Evolutionary conservation across 2,888 invertebrate species (phyloP), one percentile per base, ranked within the genome.

Genomic region (Eristalinus sepulchralis): DNA sequence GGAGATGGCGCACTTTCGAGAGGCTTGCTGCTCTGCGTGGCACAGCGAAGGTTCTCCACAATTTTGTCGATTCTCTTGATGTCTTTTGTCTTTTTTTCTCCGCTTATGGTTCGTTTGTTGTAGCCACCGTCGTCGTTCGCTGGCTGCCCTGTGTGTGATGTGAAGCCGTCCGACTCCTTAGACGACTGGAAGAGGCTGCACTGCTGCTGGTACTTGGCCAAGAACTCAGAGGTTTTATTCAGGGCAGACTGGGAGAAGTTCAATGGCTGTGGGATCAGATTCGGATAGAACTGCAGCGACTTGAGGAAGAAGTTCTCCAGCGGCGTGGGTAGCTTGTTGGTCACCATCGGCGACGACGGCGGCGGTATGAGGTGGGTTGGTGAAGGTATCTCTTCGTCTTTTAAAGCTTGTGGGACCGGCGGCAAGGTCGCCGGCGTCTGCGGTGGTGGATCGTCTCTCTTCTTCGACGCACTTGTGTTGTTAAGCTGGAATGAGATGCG

Each of bases 11-110:
- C 55, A 10, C 36, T 78, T 33, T 77, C 78, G 31, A 64, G 57
- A 34, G 68, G 88, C 66, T 88, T 90, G 24, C 81, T 80, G 1
- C 89, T 72, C 89, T 91, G 63, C 73, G 88, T 27, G 88, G 89
- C 72, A 53, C 89, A 89, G 34, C 91, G 90, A 24, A 93, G 88
- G 78, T 90, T 92, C 82, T 93, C 93, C 2, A 92, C 92, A 73
- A 93, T 93, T 89, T 92, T 93, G 83, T 93, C 93, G 76, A 93
- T 92, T 70, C 93, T 92, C 66, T 92, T 92, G 34, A 91, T 90
- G 77, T 93, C 93, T 88, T 92, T 92, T 79, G 72, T 77, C 67
- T 83, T 88, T 83, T 90, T 88, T 83, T 90, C 88, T 17, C 89
- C 89, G 10, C 85, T 80, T 68, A 89, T 90, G 39, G 90, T 85